Conservation (phyloP, 1,140 invertebrate genomes). For the Drosophila equinoxialis region DNA sequence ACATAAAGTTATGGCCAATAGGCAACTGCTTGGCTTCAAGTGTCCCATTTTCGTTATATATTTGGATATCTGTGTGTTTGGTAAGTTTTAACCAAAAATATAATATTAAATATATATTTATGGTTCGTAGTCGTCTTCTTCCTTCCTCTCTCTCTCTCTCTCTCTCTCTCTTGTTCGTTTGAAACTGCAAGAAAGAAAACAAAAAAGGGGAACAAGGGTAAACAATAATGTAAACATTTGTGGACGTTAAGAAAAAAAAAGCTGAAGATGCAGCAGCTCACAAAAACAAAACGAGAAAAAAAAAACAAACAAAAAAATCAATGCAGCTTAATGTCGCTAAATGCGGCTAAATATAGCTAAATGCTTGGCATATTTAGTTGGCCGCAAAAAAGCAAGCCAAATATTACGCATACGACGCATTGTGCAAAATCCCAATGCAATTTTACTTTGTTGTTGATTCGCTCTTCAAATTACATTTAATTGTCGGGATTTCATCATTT, state of each 20-base stretch:
- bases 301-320: not conserved
- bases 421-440: not conserved
- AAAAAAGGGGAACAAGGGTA: constrained; percentile 75
- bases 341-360: not conserved
- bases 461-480: not conserved
- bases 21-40: constrained; percentile 65
- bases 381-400: not conserved
- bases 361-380: not conserved
- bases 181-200: constrained; percentile 69
- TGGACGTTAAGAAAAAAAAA: constrained; percentile 16
- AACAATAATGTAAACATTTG: constrained; percentile 66
- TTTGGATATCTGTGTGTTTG: constrained; percentile 52
- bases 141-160: constrained; percentile 43
- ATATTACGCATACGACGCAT: constrained; percentile 6
- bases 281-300: constrained; percentile 10
- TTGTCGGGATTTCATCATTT: not conserved
- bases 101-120: constrained; percentile 38
- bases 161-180: constrained; percentile 27
- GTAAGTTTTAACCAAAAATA: constrained; percentile 53
- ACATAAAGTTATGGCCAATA: constrained; percentile 66
- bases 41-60: constrained; percentile 64
- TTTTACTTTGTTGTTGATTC: not conserved
- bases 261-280: constrained; percentile 31
- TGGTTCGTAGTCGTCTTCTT: constrained; percentile 31
- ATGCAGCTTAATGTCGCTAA: not conserved